Base-by-base conservation (phyloP, 2,888 invertebrate species). In the Formica aserva region DNA sequence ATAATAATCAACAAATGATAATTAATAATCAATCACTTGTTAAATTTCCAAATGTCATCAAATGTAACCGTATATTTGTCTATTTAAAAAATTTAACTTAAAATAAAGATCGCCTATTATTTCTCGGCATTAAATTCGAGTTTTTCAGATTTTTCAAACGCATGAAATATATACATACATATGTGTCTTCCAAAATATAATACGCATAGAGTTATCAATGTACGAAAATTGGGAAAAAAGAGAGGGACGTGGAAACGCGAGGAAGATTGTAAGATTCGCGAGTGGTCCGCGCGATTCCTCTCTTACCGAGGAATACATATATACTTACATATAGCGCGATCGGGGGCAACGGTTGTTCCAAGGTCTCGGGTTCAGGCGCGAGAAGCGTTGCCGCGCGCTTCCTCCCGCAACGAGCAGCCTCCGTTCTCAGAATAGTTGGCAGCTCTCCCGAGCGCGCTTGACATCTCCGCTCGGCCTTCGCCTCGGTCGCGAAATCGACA, bases 361-460 rank as follows among this genome's bases (percentile, higher is more conserved):
- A 80, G 78, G 78, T 71, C 81, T 75, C 81, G 75, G 29, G 81
- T 72, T 81, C 81, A 76, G 76, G 75, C 69, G 74, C 69, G 72
- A 45, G 71, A 57, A 86, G 72, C 78, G 76, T 57, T 52, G 69
- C 62, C 74, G 52, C 80, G 63, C 60, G 71, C 78, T 83, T 66
- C 67, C 77, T 74, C 80, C 71, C 74, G 71, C 82, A 55, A 75
- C 62, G 69, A 65, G 76, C 85, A 62, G 80, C 60, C 76, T 76
- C 80, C 85, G 82, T 82, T 82, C 82, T 82, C 66, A 67, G 82
- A 82, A 82, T 82, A 82, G 66, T 82, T 82, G 82, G 82, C 82
- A 82, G 66, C 66, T 66, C 82, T 82, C 82, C 65, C 82, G 76
- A 57, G 71, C 60, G 45, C 38, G 82, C 45, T 76, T 82, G 82